Base-by-base conservation (phyloP, 1,140 invertebrate species). In the Nasonia giraulti region DNA sequence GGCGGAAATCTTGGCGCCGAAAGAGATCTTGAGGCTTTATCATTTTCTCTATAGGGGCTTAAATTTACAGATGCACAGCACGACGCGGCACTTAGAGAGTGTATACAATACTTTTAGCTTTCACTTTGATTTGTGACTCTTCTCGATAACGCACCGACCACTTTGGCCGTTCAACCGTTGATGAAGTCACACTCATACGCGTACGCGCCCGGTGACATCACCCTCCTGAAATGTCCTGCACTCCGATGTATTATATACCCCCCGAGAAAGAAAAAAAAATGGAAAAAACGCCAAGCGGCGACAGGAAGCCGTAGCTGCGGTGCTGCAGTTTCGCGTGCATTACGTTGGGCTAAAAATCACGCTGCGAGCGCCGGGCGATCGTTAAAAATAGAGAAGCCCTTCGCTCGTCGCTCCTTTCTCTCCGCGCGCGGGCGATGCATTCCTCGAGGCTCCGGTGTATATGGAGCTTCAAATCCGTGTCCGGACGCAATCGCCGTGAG, bases 371-470 rank as follows among this genome's bases (percentile, higher is more conserved):
- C 47, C 27, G 33, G 23, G 27, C 4, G 78, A 76, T 74, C 68
- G 68, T 81, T 78, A 85, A 82, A 85, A 82, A 82, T 82, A 82
- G 84, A 85, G 84, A 85, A 85, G 84, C 84, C 84, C 79, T 81
- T 80, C 84, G 55, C 27, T 81, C 10, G 14, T 40, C 66, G 33
- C 4, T 40, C 71, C 40, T 80, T 50, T 68, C 71, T 81, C 50
- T 17, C 27, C 23, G 66, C 5, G 40, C 14, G 55, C 11, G 10
- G 10, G 10, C 2, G 37, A 14, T 33, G 68, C 33, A 27, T 75
- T 44, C 33, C 73, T 75, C 73, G 27, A 27, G 27, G 68, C n/a
- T 69, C 74, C 74, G 82, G 74, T 69, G 1, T 27, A 27, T 27
- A 27, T 27, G 27, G 27, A 27, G 27, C 27, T 81, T 76, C 73